phyloP scores from a whole-genome alignment of 2,797 vertebrate genomes.

The Meriones psammophilus region DNA sequence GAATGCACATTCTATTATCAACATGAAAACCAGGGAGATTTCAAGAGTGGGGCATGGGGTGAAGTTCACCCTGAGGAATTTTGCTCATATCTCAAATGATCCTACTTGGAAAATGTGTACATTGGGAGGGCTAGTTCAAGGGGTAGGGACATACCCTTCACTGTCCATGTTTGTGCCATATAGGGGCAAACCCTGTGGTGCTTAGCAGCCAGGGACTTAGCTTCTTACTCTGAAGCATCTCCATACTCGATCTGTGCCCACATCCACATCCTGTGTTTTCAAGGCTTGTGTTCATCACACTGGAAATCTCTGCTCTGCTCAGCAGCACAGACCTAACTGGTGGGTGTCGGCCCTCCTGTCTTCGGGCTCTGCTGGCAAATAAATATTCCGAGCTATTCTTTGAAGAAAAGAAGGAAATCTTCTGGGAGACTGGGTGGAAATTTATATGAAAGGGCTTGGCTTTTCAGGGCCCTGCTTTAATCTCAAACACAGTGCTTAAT shows the following conservation, averaged over 20 bases:
- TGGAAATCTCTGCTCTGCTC: conserved; percentile 70
- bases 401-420: conserved; percentile 82
- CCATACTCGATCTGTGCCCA: background rate
- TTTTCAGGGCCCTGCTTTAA: conserved; percentile 71
- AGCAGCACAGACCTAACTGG: conserved; percentile 65
- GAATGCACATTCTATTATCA: conserved; percentile 82
- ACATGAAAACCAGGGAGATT: conserved; percentile 54
- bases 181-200: background rate
- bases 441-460: conserved; percentile 72
- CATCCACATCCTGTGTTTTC: conserved; percentile 55
- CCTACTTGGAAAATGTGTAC: background rate
- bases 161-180: background rate
- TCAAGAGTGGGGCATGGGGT: conserved; percentile 19
- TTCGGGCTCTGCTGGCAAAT: conserved; percentile 76
- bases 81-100: conserved; percentile 59
- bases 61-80: conserved; percentile 73
- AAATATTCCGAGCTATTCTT: conserved; percentile 82
- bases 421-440: conserved; percentile 76
- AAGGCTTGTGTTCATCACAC: conserved; percentile 42
- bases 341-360: conserved; percentile 71
- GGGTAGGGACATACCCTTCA: conserved; percentile 8
- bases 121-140: conserved; percentile 56
- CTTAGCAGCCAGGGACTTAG: conserved; percentile 30
- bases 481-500: conserved; percentile 79
- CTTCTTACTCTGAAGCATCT: conserved; percentile 33